phyloP scores from a whole-genome alignment of 2,888 invertebrate genomes.

The Pecten maximus region DNA sequence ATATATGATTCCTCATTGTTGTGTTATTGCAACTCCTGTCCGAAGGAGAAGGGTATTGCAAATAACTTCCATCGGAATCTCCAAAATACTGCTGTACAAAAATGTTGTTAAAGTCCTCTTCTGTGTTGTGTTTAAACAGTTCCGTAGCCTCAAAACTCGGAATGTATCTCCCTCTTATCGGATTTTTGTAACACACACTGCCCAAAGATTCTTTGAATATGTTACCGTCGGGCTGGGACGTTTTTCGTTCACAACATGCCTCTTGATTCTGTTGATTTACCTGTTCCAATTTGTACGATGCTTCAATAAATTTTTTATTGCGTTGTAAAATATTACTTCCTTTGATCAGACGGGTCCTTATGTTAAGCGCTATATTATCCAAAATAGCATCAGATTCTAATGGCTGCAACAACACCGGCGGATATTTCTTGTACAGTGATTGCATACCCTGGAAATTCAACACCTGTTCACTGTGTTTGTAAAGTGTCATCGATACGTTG shows the following conservation, averaged over 20 bases:
- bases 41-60: slow-evolving; percentile 48
- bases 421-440: neutral
- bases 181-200: neutral
- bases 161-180: neutral
- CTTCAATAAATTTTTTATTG: neutral
- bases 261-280: neutral
- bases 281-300: neutral
- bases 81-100: slow-evolving; percentile 50
- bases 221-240: neutral
- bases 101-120: neutral
- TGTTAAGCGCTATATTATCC: neutral
- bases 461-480: neutral
- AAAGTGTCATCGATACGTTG: neutral
- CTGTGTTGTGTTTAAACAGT: neutral
- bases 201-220: neutral
- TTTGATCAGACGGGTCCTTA: neutral
- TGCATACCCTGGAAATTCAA: neutral
- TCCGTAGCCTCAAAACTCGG: neutral
- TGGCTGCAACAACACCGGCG: neutral
- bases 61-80: slow-evolving; percentile 49
- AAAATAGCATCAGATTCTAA: neutral
- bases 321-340: neutral
- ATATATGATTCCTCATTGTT: slow-evolving; percentile 38
- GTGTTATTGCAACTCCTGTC: slow-evolving; percentile 38
- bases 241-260: neutral